Evolutionary conservation across 2,113 vertebrate genomes (phyloP).

Genomic region (Platysteira castanea): DNA sequence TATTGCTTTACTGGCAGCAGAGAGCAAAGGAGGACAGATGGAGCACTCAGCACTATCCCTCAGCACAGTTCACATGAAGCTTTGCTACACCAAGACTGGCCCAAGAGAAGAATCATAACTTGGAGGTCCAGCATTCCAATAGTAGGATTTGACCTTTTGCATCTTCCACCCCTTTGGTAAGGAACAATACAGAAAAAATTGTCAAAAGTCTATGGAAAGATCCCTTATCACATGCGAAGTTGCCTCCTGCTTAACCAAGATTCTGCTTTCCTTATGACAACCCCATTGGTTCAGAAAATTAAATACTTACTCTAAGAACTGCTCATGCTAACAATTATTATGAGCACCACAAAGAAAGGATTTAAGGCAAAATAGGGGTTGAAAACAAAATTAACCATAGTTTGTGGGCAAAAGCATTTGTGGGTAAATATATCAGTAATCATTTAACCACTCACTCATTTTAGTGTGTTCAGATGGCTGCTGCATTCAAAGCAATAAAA

Average conservation of each 20-base stretch:
- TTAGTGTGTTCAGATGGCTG: neutral
- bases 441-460: neutral
- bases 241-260: neutral
- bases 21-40: neutral
- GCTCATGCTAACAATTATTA: neutral
- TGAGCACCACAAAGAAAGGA: neutral
- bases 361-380: neutral
- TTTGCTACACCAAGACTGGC: neutral
- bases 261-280: neutral
- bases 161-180: neutral
- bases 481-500: neutral
- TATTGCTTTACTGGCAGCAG: neutral
- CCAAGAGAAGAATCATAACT: neutral
- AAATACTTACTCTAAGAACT: neutral
- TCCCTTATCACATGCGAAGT: neutral
- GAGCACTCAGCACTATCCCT: neutral
- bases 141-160: neutral
- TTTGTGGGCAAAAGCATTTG: neutral
- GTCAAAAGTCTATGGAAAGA: neutral
- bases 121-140: neutral
- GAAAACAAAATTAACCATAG: neutral
- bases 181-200: neutral
- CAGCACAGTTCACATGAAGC: neutral
- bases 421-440: neutral
- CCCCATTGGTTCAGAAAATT: neutral